Base-by-base conservation (phyloP, 2,113 vertebrate genomes). In the Machaerirhynchus nigripectus region DNA sequence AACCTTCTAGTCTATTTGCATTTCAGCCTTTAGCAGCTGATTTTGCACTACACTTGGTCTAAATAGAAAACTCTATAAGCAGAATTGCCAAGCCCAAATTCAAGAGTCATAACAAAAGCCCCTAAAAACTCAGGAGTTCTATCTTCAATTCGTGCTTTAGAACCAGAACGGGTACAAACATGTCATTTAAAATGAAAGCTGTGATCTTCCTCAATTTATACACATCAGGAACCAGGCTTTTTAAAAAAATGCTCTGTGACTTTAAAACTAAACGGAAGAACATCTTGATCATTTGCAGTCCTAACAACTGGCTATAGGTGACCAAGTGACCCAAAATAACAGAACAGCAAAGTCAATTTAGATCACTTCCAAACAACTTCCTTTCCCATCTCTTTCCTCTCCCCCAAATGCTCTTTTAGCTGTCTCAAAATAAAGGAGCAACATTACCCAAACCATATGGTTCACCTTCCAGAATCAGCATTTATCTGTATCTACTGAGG, bases 401-500 rank as follows among this genome's bases (percentile, higher is more conserved):
- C 55, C 33, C 35, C 9, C 15, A 77, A 10, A 6, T 77, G 55
- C 69, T 89, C 74, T 57, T 85, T 65, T 69, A 67, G 70, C 74
- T 77, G 76, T 70, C 88, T 89, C n/a, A 18, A 59, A 92, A 59
- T 40, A 74, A 85, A 93, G 78, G 31, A 87, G 67, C 94, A 97
- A 95, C 96, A 97, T 95, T 97, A 97, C 92, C 96, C 94, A 98
- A 98, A 98, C 93, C 97, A 98, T 95, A 98, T 96, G 97, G 91
- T 82, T 80, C 63, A 69, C 85, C 92, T 86, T 91, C 53, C 46
- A 87, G 86, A 95, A 91, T 75, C 81, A 87, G 95, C 84, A 57
- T 97, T 97, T 98, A 98, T 98, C 97, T 95, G 82, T 68, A 79
- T 68, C 92, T 97, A 47, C 78, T 49, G 79, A 95, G 96, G 87